phyloP scores from a whole-genome alignment of 2,888 invertebrate species.

The Cosmorhoe ocellata region DNA sequence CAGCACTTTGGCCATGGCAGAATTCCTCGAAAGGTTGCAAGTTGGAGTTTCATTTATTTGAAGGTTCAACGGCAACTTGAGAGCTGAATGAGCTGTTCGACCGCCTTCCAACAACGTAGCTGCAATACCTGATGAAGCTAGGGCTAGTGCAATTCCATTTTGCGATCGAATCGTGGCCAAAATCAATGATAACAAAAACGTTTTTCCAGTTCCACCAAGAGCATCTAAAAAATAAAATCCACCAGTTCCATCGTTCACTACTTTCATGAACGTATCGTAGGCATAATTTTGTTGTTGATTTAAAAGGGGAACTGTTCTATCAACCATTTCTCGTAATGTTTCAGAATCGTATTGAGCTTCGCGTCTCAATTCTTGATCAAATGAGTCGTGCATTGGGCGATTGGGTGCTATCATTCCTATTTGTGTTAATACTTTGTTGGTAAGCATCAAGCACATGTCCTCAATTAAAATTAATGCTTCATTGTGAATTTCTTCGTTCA shows the following conservation, averaged over 20 bases:
- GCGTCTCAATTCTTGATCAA: constrained; percentile 32
- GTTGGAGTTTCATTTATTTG: constrained; percentile 34
- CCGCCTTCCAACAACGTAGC: constrained; percentile 37
- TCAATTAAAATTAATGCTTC: constrained; percentile 32
- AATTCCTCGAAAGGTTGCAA: constrained; percentile 37
- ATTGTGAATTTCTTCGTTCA: constrained; percentile 19
- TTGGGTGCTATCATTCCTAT: constrained; percentile 43
- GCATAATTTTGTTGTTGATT: constrained; percentile 1
- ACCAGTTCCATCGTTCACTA: constrained; percentile 32
- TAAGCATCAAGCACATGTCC: constrained; percentile 36
- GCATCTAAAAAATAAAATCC: constrained; percentile 26
- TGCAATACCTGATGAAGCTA: constrained; percentile 42
- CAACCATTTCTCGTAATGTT: neutral
- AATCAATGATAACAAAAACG: constrained; percentile 36
- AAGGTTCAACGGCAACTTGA: constrained; percentile 43
- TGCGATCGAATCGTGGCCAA: constrained; percentile 36
- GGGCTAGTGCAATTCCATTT: constrained; percentile 35
- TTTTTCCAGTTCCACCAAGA: constrained; percentile 35
- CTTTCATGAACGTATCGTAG: constrained; percentile 1
- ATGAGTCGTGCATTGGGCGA: constrained; percentile 39
- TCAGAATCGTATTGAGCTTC: constrained; percentile 30
- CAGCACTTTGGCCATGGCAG: constrained; percentile 33
- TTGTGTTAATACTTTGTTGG: constrained; percentile 36
- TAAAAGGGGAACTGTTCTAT: neutral
- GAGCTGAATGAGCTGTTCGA: constrained; percentile 42